Base-by-base conservation (phyloP, 1,140 invertebrate genomes). In the Gerris buenoi region DNA sequence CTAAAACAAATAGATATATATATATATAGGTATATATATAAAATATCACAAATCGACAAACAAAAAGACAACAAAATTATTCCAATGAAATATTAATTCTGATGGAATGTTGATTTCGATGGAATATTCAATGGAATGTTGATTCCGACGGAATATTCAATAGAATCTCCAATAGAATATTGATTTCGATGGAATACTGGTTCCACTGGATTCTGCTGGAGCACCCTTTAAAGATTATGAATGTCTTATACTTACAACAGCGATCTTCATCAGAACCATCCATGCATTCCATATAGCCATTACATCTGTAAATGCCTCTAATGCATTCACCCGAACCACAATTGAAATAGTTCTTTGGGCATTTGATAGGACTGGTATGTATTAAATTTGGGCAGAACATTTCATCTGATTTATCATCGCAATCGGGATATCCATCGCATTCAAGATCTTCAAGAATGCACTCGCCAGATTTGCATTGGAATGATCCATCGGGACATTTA, bases 381-480 rank as follows among this genome's bases (percentile, higher is more conserved):
- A n/a, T n/a, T n/a, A n/a, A n/a, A n/a, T 22, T n/a, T 23, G 64
- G 63, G 80, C 22, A 80, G 77, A 57, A 63, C 14, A 22, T 22
- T 63, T 67, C 66, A 26, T 67, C 66, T 5, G 66, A 63, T 25
- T 25, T 13, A 29, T 88, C 86, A 1, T 79, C 76, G 72, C 66
- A 67, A 56, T 67, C 66, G n/a, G 28, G 2, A 46, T 2, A 22
- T 33, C 61, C 61, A 26, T 67, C 61, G 29, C 66, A 67, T 33
- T 26, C 26, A 25, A 29, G 5, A 2, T 1, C 2, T 2, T 28
- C 2, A 2, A 73, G 69, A 64, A 80, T 74, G 70, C 79, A 80
- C 62, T 68, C 71, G 65, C 68, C 71, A 29, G 15, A 15, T 27
- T 69, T 67, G 59, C 59, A 46, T 5, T 5, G 5, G 18, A 46